These are phyloP conservation scores for Drosophila lutescens DNA, from an alignment of 2,888 invertebrate genomes.

Conservation along the genomic window DNA sequence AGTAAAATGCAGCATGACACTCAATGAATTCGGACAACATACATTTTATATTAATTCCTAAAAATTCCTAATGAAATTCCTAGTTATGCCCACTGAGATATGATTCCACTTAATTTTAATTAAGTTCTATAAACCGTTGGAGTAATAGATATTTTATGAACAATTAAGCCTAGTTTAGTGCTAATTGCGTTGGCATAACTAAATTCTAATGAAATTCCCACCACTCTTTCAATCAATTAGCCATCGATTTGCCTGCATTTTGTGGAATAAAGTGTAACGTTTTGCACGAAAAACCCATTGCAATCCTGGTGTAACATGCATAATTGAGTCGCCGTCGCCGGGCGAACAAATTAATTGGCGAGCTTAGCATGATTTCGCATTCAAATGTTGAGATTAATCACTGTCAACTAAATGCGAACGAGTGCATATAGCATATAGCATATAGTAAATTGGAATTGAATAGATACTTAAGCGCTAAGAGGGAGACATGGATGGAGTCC, in stretches of 20 bases:
- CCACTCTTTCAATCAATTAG: not conserved
- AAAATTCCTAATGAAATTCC: not conserved
- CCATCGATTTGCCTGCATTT: not conserved
- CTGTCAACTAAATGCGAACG: conserved; percentile 65
- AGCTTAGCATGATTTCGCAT: conserved; percentile 51
- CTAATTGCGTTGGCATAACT: not conserved
- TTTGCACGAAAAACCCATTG: not conserved
- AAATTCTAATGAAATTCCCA: conserved; percentile 14
- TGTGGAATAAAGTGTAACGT: not conserved
- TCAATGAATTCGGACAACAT: no score
- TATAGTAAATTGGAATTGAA: conserved; percentile 35
- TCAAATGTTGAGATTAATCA: conserved; percentile 74
- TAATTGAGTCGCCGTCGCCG: conserved; percentile 25
- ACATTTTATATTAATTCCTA: not conserved
- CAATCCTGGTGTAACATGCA: conserved; percentile 20
- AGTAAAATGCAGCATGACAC: no score
- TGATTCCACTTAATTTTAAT: not conserved
- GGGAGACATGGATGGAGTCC: conserved; percentile 40
- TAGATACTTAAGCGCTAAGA: conserved; percentile 66
- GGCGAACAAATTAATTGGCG: conserved; percentile 53
- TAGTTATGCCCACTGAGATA: not conserved
- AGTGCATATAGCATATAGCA: conserved; percentile 38
- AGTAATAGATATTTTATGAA: conserved; percentile 1
- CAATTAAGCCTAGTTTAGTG: not conserved
- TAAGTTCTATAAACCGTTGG: conserved; percentile 4